Base-by-base conservation (phyloP, 2,113 vertebrate species). In the Burhinus bistriatus region DNA sequence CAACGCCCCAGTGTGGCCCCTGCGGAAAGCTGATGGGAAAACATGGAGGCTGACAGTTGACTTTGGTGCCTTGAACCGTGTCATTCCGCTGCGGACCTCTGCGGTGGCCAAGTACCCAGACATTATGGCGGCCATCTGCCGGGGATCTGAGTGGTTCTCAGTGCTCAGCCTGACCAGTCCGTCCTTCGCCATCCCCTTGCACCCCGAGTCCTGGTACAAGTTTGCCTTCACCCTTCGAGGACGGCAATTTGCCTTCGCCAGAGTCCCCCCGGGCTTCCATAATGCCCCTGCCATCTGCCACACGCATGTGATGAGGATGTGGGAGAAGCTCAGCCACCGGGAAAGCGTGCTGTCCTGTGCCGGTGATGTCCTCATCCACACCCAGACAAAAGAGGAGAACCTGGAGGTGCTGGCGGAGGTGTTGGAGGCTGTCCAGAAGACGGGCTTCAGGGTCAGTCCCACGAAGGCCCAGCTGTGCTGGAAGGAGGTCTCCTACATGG, bases 401-500 rank as follows among this genome's bases (percentile, higher is more conserved):
- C 72, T 97, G 38, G 90, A 93, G 88, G 96, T 91, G 27, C 88
- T 97, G 86, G 95, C 75, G 0, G 94, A 96, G 47, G 95, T 97
- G 21, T 89, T 97, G 69, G 55, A 76, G 29, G 83, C 80, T 45
- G 26, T 97, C 64, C 94, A 95, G 55, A 97, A 93, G 79, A 95
- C 52, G 0, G 97, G 96, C 18, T 97, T 97, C 61, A 96, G 17
- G 55, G 64, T 97, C 69, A 97, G 40, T 51, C 96, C 97, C 58
- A 97, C 69, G 1, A 96, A 96, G 65, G 96, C 96, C 42, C 96
- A 97, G 59, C 90, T 97, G 36, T 97, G 97, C 79, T 97, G 96
- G 97, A 97, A 95, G 49, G 96, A 97, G 82, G 96, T 97, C 4
- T 96, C 96, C 18, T 97, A 94, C 45, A 18, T 93, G n/a, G 96